These are phyloP conservation scores for Archocentrus centrarchus DNA, from an alignment of 2,113 vertebrate genomes.

Conservation along the genomic window DNA sequence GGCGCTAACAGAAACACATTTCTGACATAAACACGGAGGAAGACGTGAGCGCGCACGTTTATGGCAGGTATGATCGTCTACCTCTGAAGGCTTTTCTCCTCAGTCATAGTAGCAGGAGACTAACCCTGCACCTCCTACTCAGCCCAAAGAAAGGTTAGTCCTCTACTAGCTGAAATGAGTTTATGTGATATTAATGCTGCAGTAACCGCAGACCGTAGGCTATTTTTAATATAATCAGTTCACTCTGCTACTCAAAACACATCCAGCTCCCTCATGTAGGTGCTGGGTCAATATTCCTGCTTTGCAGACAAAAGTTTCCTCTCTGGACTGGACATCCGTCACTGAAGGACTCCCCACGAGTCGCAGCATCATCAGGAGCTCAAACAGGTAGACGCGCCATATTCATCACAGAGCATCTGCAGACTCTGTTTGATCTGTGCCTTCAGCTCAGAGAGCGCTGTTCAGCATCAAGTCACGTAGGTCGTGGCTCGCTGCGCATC, in stretches of 20 bases:
- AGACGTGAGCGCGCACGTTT: too few species aligned
- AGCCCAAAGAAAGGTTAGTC: too few species aligned
- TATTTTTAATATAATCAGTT: too few species aligned
- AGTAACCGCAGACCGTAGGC: too few species aligned
- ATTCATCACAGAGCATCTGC: background rate
- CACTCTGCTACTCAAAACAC: background rate
- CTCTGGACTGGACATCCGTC: background rate
- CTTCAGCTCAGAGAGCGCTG: background rate
- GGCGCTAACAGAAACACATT: too few species aligned
- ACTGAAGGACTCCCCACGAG: background rate
- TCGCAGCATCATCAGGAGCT: background rate
- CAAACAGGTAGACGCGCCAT: background rate
- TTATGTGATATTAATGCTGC: too few species aligned
- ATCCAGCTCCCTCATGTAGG: background rate
- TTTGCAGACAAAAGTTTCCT: background rate
- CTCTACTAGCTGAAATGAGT: too few species aligned
- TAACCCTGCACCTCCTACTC: too few species aligned
- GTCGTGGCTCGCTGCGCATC: background rate
- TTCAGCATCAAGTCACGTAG: background rate
- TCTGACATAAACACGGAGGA: too few species aligned
- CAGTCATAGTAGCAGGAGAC: too few species aligned
- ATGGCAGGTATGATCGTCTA: too few species aligned
- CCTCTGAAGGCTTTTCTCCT: too few species aligned
- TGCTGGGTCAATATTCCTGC: background rate
- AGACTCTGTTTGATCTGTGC: background rate